Evolutionary conservation across 2,797 vertebrate genomes (phyloP), one percentile per base, ranked within the genome.

Genomic region (Cottoperca gobio): DNA sequence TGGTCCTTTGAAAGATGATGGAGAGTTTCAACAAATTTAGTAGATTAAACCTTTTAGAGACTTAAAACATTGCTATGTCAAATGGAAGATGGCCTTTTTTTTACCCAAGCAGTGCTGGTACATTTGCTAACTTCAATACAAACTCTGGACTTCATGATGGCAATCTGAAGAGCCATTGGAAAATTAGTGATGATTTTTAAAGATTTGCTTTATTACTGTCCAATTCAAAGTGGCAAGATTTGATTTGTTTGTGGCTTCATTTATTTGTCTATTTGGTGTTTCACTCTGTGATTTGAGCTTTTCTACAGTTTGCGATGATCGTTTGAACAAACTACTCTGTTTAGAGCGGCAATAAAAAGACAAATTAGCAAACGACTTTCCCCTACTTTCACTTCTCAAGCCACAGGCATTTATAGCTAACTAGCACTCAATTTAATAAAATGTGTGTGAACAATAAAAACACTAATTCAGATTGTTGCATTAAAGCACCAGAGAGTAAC

Each of bases 341-440:
- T 78, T 68, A 85, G 46, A 66, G 72, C 50, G 5, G 72, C 72
- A 69, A 84, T 88, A 85, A 86, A 90, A 88, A 69, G 39, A 61
- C 76, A 68, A 86, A 84, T 81, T 73, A 79, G 37, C 60, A 53
- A 86, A 79, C 19, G 6, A 62, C 31, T 75, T 79, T 69, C 54
- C 55, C 48, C n/a, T 73, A 63, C 52, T 58, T 82, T 76, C 8
- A 6, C 70, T 58, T 46, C 73, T 61, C 55, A 60, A 48, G 54
- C 59, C 52, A 55, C 69, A 57, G 31, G 49, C 58, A 60, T 79
- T 80, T 67, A 59, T 28, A 39, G 52, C 61, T 60, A 45, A 76
- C 67, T 58, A 63, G 33, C 71, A 46, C 62, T 85, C 53, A 62
- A 13, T 79, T 79, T 73, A 62, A 57, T 71, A 62, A 76, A 75